Evolutionary conservation across 2,797 vertebrate species (phyloP), one percentile per base, ranked within the genome.

Genomic region (Chelmon rostratus): DNA sequence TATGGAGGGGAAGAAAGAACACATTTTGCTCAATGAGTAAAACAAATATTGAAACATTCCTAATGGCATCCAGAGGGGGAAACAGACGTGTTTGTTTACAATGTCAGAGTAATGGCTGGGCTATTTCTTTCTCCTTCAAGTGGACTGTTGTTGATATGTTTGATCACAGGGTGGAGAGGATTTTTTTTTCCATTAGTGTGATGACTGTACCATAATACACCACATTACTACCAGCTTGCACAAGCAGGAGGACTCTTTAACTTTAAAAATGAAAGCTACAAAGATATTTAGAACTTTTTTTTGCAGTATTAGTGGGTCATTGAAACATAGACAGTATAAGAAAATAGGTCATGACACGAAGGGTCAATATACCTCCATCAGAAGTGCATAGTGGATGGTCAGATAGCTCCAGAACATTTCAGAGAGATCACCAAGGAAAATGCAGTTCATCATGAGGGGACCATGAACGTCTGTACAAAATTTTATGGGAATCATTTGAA

Each of bases 1-100:
- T 80, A 81, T 68, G 78, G 67, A 68, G 58, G 78, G 78, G 84
- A 79, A 79, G 73, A 91, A 76, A 73, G 81, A 89, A 84, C 73
- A 85, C 77, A 85, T 91, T 93, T 85, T 74, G 33, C 79, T 91
- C 85, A 92, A 91, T 92, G 87, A 93, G 87, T 91, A 90, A 93
- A 93, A 91, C 91, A 94, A 95, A 95, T 88, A 93, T 31, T 86
- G 80, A 85, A 80, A 89, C 71, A 71, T 69, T 84, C 69, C 76
- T 84, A 79, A 90, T 82, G 78, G 86, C 68, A 88, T 88, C 83
- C 84, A 88, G 82, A 83, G 77, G 71, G 69, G 79, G 85, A 87
- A 82, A 86, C 77, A 82, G 85, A 73, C 40, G 78, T 76, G 79
- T 91, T 93, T 95, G 92, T 94, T 94, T 94, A 88, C 84, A 84